Base-by-base conservation (phyloP, 2,888 invertebrate species). In the Gryllus longicercus region DNA sequence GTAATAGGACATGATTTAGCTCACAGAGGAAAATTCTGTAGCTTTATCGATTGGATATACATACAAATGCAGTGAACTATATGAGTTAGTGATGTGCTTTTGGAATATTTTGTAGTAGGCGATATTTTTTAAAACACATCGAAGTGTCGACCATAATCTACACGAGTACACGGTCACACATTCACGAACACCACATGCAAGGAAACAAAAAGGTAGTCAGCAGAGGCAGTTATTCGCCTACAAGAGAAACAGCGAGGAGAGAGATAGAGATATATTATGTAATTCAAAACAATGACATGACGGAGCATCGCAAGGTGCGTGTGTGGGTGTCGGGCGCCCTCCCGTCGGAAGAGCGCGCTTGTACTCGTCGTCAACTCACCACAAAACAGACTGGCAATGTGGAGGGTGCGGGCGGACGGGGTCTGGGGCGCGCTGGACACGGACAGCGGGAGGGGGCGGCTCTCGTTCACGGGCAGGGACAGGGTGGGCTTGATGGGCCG, bases 301-400 rank as follows among this genome's bases (percentile, higher is more conserved):
- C 63, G 63, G 63, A 63, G 63, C 63, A 63, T 63, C 63, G 63
- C 63, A 63, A 63, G 63, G 63, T 63, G 63, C 63, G 63, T 63
- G 63, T 63, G 63, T 18, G 63, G 63, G 63, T 63, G 63, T 63
- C 63, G 63, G 63, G n/a, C 63, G 63, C 63, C 38, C 63, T 63
- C 63, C 63, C 63, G 14, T 74, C 50, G 76, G 75, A 76, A 76
- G 76, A 79, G 51, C 76, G 76, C 51, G 50, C 77, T 77, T 77
- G 77, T 49, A 87, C 86, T 87, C 87, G 87, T 87, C 87, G 85
- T 85, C 85, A 78, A 81, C 50, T 76, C 77, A 76, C 79, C 79
- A 75, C 76, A 50, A 63, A 81, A 81, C 75, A 81, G 77, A 81
- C 80, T 81, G 81, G 75, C 76, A 78, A 80, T 78, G 63, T 76